A percentile compares a stretch with the other conserved stretches of the same genome.
Conservation (phyloP, 2,113 vertebrate genomes). For the Abramis brama region DNA sequence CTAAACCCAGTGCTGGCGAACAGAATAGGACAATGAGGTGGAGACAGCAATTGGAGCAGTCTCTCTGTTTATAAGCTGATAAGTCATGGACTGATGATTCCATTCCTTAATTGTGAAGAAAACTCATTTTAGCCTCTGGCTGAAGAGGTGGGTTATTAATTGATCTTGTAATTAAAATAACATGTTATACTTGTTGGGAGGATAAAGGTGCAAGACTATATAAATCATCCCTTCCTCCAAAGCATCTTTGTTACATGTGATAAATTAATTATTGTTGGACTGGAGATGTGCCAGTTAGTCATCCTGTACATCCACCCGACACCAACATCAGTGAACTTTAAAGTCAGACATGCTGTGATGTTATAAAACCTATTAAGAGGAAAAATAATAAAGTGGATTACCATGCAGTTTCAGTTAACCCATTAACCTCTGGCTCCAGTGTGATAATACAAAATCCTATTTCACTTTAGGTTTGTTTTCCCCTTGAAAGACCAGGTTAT, state of each 20-base stretch:
- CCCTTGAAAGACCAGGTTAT: background rate
- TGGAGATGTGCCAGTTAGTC: constrained; percentile 69
- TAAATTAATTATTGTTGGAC: constrained; percentile 46
- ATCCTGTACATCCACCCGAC: constrained; percentile 61
- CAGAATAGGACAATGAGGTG: constrained; percentile 71
- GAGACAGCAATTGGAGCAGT: constrained; percentile 72
- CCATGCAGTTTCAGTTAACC: constrained; percentile 41
- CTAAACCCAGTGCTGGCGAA: constrained; percentile 68
- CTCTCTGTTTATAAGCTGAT: constrained; percentile 79
- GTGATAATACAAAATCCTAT: constrained; percentile 27
- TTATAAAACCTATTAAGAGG: constrained; percentile 25
- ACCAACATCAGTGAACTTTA: constrained; percentile 41
- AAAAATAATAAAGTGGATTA: constrained; percentile 39
- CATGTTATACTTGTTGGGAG: constrained; percentile 61
- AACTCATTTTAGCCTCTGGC: constrained; percentile 75
- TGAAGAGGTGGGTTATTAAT: constrained; percentile 78
- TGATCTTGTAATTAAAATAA: constrained; percentile 76
- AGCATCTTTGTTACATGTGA: constrained; percentile 22
- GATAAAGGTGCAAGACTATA: constrained; percentile 66
- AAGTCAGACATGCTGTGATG: constrained; percentile 15
- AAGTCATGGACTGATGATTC: constrained; percentile 82
- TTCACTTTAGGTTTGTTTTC: background rate
- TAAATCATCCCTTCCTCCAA: constrained; percentile 65
- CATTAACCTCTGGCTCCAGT: constrained; percentile 17
- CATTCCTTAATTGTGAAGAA: constrained; percentile 77